Evolutionary conservation across 2,888 invertebrate species (phyloP), one percentile per base, ranked within the genome.

Genomic region (Entomobrya multifasciata): DNA sequence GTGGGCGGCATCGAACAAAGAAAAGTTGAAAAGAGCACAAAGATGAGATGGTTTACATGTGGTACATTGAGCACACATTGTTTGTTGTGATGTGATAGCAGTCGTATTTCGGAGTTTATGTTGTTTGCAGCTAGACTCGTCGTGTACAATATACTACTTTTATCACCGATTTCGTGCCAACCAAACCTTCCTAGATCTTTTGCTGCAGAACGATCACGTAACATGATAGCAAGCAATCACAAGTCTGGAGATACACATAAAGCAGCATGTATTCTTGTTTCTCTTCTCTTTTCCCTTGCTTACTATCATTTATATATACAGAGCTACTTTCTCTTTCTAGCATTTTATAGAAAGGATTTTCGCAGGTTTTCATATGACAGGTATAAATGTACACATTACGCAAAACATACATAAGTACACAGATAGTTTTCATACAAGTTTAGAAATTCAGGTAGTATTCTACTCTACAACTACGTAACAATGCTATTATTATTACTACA

Each of bases 151-250:
- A 62, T n/a, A 30, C 62, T 62, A 30, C 30, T 27, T 57, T 62
- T 62, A 62, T 62, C 62, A 36, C 62, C 36, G 62, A 62, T 30
- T 62, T 62, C 62, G 62, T 62, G 62, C 62, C 27, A 30, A 27
- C 30, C n/a, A n/a, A n/a, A n/a, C n/a, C n/a, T n/a, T n/a, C n/a
- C 62, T 62, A 30, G 30, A 62, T 62, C 62, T 57, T 60, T 62
- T 27, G 30, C 30, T 27, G 62, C 8, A 30, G n/a, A 27, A n/a
- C 25, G 49, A 72, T 72, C 70, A 44, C 70, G 70, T 72, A 72
- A 49, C 70, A 72, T 25, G 49, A 44, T 20, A 17, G n/a, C n/a
- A n/a, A n/a, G 70, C 10, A 70, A 49, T 49, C 44, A 72, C 25
- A 41, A n/a, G 44, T 10, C 22, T n/a, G 20, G 65, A 22, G 62